These are phyloP conservation scores for Pseudorhombus dupliciocellatus DNA, from an alignment of 2,113 vertebrate genomes.

Conservation along the genomic window DNA sequence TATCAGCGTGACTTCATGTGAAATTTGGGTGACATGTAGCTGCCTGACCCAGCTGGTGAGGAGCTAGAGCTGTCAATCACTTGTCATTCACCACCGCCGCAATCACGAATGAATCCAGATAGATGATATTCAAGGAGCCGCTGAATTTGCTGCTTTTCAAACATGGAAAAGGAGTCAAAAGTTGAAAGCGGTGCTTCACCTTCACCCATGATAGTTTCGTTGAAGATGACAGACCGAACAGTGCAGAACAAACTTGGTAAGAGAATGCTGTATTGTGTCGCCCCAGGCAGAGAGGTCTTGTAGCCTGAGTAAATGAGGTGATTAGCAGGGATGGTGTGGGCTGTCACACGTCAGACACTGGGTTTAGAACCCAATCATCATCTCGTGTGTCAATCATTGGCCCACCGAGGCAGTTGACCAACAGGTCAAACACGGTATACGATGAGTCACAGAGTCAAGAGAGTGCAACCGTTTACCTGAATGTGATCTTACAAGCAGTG, in stretches of 20 bases:
- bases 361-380: conserved; percentile 65
- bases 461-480: conserved; percentile 1
- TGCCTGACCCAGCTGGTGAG: conserved; percentile 57
- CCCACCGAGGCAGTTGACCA: conserved; percentile 64
- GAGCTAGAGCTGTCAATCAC: conserved; percentile 64
- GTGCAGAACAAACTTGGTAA: background rate
- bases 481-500: conserved; percentile 1
- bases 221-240: conserved; percentile 5
- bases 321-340: conserved; percentile 75
- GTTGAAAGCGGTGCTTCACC: conserved; percentile 14
- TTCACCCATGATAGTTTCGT: background rate
- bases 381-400: conserved; percentile 72
- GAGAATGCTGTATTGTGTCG: conserved; percentile 44
- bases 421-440: conserved; percentile 61
- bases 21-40: conserved; percentile 43
- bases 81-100: conserved; percentile 39
- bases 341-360: conserved; percentile 69
- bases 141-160: conserved; percentile 15
- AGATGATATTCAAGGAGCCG: conserved; percentile 6
- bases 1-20: conserved; percentile 38
- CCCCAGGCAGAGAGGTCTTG: conserved; percentile 63
- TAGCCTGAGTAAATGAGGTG: conserved; percentile 72
- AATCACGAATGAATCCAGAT: conserved; percentile 47
- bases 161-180: conserved; percentile 31
- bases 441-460: conserved; percentile 19